Base-by-base conservation (phyloP, 2,797 vertebrate species). In the Sphaeramia orbicularis region DNA sequence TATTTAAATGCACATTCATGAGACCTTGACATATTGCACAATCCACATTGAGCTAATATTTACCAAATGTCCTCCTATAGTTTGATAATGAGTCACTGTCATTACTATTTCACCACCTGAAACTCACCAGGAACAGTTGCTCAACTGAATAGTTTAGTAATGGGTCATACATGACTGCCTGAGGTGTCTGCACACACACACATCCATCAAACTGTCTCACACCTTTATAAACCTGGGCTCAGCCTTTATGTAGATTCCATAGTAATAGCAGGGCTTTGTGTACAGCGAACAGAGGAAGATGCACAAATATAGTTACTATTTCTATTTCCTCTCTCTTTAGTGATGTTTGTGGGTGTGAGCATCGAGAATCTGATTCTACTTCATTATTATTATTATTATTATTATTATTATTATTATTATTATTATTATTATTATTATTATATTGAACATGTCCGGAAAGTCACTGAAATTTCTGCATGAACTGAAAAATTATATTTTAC, bases 11-110 rank as follows among this genome's bases (percentile, higher is more conserved):
- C 7, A 16, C 5, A 15, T 7, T 43, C 15, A 62, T 32, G 32
- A 63, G 47, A 58, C 42, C 36, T 18, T 30, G 6, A 60, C 12
- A 65, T n/a, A n/a, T 13, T 38, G 27, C 21, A 41, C 21, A 59
- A 14, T 42, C 35, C 21, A 48, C 45, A 45, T 44, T 12, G 35
- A 55, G 62, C 62, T 69, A 71, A 73, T 78, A 30, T 76, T 78
- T 70, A 76, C 51, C 74, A 52, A 66, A 40, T 73, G 54, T 30
- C 24, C 63, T 56, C 49, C 43, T 57, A 58, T 55, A 57, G 58
- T 67, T 71, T 69, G 64, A 74, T 74, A 71, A 74, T 74, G 43
- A 65, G 49, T 75, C 67, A 78, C 58, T 49, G 78, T 78, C 50
- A 48, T 21, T 15, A 42, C 24, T 53, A 44, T 71, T 71, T 66